Percentiles rank a stretch among this genome's conserved stretches.
phyloP scores from a whole-genome alignment of 2,888 invertebrate genomes.

The Hetaerina titia region DNA sequence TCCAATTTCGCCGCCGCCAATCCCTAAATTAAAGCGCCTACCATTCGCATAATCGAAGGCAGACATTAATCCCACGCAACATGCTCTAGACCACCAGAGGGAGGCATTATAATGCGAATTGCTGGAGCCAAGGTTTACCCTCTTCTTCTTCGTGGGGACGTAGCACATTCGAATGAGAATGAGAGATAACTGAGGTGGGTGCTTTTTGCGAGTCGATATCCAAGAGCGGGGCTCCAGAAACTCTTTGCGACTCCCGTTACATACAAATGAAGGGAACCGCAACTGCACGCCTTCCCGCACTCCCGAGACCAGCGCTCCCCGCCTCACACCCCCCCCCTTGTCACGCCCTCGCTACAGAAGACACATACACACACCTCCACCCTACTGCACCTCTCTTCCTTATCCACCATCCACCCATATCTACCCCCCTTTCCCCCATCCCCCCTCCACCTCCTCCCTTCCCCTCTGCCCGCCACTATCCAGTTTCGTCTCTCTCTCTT shows the following conservation, averaged over 20 bases:
- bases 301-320: neutral
- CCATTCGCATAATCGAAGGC: constrained; percentile 27
- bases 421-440: neutral
- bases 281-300: neutral
- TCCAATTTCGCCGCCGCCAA: constrained; percentile 12
- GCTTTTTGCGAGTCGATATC: constrained; percentile 18
- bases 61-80: constrained; percentile 19
- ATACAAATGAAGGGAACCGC: constrained; percentile 65
- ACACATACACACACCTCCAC: too few species aligned
- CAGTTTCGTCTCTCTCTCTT: neutral
- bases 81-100: neutral
- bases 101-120: neutral
- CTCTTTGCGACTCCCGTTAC: constrained; percentile 56
- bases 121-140: neutral
- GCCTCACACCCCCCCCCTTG: neutral
- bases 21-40: constrained; percentile 3
- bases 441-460: neutral
- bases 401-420: too few species aligned
- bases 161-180: constrained; percentile 37
- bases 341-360: neutral
- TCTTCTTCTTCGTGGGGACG: constrained; percentile 17
- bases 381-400: neutral
- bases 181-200: constrained; percentile 59
- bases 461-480: too few species aligned
- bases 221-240: constrained; percentile 9